Percentiles rank a stretch among this genome's conserved stretches.
Conservation (phyloP, 2,888 invertebrate species). For the Sarcophaga rosellei region DNA sequence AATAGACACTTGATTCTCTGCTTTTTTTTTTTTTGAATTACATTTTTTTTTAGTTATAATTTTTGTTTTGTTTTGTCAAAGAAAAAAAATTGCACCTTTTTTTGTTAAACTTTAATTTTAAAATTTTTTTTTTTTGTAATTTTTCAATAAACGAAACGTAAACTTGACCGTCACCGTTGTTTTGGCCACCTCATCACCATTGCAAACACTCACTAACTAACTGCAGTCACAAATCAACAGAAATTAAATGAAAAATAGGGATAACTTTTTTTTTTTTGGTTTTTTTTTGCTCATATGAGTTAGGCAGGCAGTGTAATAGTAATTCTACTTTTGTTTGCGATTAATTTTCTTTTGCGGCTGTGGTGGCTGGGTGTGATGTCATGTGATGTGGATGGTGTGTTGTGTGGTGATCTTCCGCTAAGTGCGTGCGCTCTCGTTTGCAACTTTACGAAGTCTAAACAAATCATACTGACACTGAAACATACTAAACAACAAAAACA, state of each 20-base stretch:
- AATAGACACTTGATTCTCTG: conserved; percentile 1
- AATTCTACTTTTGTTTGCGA: background rate
- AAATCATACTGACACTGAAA: conserved; percentile 47
- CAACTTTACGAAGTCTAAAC: conserved; percentile 66
- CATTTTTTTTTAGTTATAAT: background rate
- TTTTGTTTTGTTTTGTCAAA: conserved; percentile 4
- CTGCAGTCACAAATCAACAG: background rate
- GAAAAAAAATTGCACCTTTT: conserved; percentile 37
- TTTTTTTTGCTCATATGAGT: conserved; percentile 6
- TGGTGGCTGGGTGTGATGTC: background rate
- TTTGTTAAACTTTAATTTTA: background rate
- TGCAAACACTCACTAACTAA: conserved; percentile 37
- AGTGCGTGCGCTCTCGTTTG: conserved; percentile 68
- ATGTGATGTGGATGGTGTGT: background rate
- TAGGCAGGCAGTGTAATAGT: too few relatives aligned
- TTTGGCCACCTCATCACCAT: conserved; percentile 25
- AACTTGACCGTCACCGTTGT: conserved; percentile 44
- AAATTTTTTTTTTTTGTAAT: conserved; percentile 1
- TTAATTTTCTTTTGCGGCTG: background rate
- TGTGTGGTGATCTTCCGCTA: conserved; percentile 60
- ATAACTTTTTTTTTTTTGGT: background rate
- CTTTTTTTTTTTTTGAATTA: too few relatives aligned
- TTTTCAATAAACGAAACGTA: background rate
- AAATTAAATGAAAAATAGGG: background rate
- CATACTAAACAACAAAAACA: conserved; percentile 49